These are phyloP conservation scores for Xanthia icteritia DNA, from an alignment of 2,888 invertebrate genomes.

Conservation along the genomic window DNA sequence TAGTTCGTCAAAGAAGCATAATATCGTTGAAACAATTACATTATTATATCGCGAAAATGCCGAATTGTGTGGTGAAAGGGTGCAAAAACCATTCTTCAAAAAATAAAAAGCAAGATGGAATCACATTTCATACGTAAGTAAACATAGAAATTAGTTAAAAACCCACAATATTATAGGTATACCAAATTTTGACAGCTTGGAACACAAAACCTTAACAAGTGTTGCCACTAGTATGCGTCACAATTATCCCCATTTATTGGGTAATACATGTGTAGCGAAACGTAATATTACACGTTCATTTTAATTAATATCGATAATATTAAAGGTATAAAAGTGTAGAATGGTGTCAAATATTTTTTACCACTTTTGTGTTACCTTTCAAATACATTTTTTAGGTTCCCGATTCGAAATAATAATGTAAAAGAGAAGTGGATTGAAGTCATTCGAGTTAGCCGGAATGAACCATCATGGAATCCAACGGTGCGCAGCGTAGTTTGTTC, in stretches of 20 bases:
- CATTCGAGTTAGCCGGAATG: conserved; percentile 21
- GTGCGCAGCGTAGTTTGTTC: conserved; percentile 25
- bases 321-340: not conserved
- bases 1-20: not conserved
- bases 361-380: not conserved
- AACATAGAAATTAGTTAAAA: not conserved
- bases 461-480: conserved; percentile 21
- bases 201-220: not conserved
- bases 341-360: not conserved
- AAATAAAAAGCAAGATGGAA: conserved; percentile 3
- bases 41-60: not conserved
- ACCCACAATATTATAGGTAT: too few relatives aligned
- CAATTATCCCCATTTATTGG: not conserved
- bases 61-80: conserved; percentile 4
- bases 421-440: conserved; percentile 25
- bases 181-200: not conserved
- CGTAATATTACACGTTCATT: not conserved
- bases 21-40: not conserved
- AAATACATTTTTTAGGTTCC: not conserved
- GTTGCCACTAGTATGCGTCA: not conserved
- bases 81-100: not conserved
- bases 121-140: conserved; percentile 9
- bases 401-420: not conserved
- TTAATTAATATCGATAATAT: not conserved
- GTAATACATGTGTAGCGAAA: not conserved